phyloP scores from a whole-genome alignment of 2,797 vertebrate genomes.

The Tokudaia tokunoshimensis region DNA sequence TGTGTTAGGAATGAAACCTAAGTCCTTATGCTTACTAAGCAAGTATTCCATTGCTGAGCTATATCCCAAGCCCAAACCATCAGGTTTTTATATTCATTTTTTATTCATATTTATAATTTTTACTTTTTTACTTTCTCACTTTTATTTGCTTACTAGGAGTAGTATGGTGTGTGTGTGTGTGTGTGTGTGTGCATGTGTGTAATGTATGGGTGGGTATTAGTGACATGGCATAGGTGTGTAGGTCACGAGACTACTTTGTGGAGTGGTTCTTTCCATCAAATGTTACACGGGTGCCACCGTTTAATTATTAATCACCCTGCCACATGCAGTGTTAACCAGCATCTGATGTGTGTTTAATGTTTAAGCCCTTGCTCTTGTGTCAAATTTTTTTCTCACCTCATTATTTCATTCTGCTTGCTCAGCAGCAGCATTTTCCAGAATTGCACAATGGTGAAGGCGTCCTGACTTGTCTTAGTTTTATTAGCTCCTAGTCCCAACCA shows the following conservation, averaged over 20 bases:
- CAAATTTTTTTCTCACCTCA: neutral
- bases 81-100: slow-evolving; percentile 26
- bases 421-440: neutral
- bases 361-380: slow-evolving; percentile 45
- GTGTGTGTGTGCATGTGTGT: neutral
- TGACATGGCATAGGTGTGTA: neutral
- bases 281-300: slow-evolving; percentile 33
- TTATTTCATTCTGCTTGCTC: neutral
- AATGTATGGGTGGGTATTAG: neutral
- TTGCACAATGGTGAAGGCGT: neutral
- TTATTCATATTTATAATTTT: neutral
- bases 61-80: neutral
- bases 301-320: slow-evolving; percentile 43
- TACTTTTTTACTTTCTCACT: neutral
- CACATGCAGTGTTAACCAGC: neutral
- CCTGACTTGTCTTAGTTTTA: neutral
- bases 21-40: neutral
- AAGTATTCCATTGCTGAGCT: neutral
- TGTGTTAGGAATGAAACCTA: neutral
- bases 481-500: neutral
- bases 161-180: neutral
- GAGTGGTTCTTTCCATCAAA: neutral
- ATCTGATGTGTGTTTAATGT: slow-evolving; percentile 40
- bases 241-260: neutral
- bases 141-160: neutral